These are phyloP conservation scores for Euplagia quadripunctaria DNA, from an alignment of 2,888 invertebrate genomes.

Conservation along the genomic window DNA sequence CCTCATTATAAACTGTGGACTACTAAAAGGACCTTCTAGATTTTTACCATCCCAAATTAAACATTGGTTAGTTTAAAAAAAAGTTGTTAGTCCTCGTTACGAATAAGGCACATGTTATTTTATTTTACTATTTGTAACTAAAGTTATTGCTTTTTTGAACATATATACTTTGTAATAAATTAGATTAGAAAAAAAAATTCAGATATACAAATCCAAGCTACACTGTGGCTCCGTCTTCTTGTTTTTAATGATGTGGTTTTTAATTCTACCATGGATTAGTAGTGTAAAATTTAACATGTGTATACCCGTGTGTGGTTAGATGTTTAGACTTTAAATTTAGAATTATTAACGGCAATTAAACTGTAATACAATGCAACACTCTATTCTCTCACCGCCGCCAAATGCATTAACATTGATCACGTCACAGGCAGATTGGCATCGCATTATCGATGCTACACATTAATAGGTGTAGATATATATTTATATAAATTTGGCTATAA, in stretches of 20 bases:
- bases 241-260: too few relatives aligned
- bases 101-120: too few relatives aligned
- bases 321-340: not conserved
- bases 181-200: too few relatives aligned
- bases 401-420: not conserved
- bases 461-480: too few relatives aligned
- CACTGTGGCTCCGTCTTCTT: too few relatives aligned
- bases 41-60: not conserved
- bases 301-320: not conserved
- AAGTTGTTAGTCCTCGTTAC: too few relatives aligned
- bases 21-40: not conserved
- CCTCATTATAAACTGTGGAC: not conserved
- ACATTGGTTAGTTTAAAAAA: too few relatives aligned
- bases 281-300: not conserved
- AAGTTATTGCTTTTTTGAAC: too few relatives aligned
- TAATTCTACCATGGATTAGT: not conserved
- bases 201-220: too few relatives aligned
- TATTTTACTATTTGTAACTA: too few relatives aligned
- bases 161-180: too few relatives aligned
- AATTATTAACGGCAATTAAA: not conserved
- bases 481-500: not conserved
- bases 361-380: not conserved
- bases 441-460: not conserved
- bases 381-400: not conserved
- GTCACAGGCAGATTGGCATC: not conserved